phyloP scores from a whole-genome alignment of 1,140 invertebrate species.

The Drosophila kepulauana region DNA sequence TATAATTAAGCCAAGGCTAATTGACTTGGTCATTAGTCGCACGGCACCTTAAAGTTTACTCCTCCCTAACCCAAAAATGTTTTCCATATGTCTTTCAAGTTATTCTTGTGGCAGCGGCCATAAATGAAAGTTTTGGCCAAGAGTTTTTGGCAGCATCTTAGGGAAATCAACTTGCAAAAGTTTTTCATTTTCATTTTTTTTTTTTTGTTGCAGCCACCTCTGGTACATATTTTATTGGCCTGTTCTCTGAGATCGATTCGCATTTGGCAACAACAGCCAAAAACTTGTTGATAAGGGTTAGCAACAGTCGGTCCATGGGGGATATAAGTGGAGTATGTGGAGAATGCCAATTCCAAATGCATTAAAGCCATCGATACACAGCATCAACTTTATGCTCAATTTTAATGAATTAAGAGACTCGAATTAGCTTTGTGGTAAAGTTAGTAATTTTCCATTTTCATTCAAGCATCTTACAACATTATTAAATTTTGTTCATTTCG shows the following conservation, averaged over 20 bases:
- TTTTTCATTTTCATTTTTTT: background rate
- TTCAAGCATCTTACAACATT: background rate
- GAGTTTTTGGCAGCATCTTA: constrained; percentile 15
- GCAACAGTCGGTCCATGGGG: background rate
- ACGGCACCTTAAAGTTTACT: constrained; percentile 19
- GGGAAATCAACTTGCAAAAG: constrained; percentile 36
- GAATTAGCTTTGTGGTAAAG: background rate
- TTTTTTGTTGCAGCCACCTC: background rate
- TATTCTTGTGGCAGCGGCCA: background rate
- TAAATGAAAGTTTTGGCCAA: constrained; percentile 22
- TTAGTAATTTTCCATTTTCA: background rate
- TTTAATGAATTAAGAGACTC: background rate
- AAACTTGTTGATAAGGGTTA: constrained; percentile 20
- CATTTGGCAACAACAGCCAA: background rate
- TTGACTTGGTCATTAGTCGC: constrained; percentile 34
- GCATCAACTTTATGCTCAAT: background rate
- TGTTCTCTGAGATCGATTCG: background rate
- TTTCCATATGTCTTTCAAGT: constrained; percentile 6
- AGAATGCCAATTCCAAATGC: background rate
- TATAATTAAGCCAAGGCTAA: constrained; percentile 26
- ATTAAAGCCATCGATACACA: background rate
- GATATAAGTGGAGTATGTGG: background rate
- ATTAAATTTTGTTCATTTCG: background rate
- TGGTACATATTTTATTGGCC: constrained; percentile 37
- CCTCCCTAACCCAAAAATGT: constrained; percentile 4